These are phyloP conservation scores for Mycetomoellerius zeteki DNA, from an alignment of 1,140 invertebrate species.

Conservation along the genomic window DNA sequence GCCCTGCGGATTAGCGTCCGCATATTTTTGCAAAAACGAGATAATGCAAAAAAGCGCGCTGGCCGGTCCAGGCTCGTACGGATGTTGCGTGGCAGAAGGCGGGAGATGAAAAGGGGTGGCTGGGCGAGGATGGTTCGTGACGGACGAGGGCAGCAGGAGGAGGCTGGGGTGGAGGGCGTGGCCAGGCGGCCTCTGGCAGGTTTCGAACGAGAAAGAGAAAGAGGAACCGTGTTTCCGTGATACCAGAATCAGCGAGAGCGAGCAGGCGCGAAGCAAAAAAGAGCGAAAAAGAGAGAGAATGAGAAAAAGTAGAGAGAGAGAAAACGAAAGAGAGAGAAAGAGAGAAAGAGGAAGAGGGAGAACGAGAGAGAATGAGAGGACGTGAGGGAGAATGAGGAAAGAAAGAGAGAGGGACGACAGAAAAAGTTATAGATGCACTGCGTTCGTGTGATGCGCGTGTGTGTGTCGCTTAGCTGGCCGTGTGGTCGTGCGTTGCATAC, in stretches of 20 bases:
- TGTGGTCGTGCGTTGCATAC: constrained; percentile 75
- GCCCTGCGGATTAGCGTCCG: constrained; percentile 83
- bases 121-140: constrained; percentile 76
- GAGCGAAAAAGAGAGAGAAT: constrained; percentile 16
- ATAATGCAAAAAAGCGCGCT: constrained; percentile 84
- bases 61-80: constrained; percentile 71
- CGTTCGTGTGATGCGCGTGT: constrained; percentile 65
- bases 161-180: constrained; percentile 82
- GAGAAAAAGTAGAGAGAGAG: constrained; percentile 68
- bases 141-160: constrained; percentile 71
- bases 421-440: constrained; percentile 78
- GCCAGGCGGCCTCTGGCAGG: constrained; percentile 82
- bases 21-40: constrained; percentile 85
- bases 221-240: constrained; percentile 77
- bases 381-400: constrained; percentile 46
- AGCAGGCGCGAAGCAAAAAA: constrained; percentile 50
- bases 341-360: background rate
- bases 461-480: constrained; percentile 56
- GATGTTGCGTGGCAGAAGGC: constrained; percentile 75
- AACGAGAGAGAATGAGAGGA: background rate
- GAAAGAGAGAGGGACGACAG: constrained; percentile 66
- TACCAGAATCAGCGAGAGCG: constrained; percentile 73
- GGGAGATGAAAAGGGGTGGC: constrained; percentile 75
- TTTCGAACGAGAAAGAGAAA: constrained; percentile 82
- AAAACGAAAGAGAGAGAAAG: constrained; percentile 27